phyloP scores from a whole-genome alignment of 2,888 invertebrate genomes.

The Calameuta filiformis region DNA sequence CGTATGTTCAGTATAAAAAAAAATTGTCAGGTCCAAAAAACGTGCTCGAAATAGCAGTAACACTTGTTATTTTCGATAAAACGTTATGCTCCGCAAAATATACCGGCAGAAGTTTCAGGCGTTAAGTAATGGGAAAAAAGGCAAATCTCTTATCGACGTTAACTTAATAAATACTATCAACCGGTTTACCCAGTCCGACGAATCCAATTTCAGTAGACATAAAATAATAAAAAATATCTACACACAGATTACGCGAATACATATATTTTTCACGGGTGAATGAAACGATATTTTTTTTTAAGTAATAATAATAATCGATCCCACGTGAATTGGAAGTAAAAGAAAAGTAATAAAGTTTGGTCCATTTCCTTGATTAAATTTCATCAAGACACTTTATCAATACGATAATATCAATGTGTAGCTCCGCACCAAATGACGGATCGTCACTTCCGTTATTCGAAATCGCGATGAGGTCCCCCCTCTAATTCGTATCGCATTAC shows the following conservation, averaged over 20 bases:
- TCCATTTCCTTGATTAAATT: neutral
- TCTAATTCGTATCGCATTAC: neutral
- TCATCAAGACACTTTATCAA: neutral
- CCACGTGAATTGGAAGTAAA: neutral
- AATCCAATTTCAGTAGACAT: neutral
- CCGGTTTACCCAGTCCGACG: neutral
- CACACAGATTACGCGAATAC: no score
- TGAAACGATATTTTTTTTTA: no score
- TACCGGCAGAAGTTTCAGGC: neutral
- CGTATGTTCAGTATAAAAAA: neutral
- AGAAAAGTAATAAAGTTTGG: neutral
- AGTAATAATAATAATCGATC: neutral
- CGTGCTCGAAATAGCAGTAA: no score
- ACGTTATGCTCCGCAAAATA: neutral
- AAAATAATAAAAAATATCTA: no score
- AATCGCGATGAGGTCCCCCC: neutral
- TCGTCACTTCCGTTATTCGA: neutral
- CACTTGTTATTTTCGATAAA: neutral
- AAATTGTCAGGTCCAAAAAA: neutral
- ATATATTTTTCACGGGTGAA: no score
- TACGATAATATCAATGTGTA: neutral
- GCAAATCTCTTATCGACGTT: neutral
- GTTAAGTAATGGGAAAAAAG: neutral
- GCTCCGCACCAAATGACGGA: neutral
- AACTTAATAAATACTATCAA: neutral